A percentile compares a stretch with the other conserved stretches of the same genome.
phyloP scores from a whole-genome alignment of 37 sponge, comb jelly and placozoan genomes.

The Cladorhizidae sp. region DNA sequence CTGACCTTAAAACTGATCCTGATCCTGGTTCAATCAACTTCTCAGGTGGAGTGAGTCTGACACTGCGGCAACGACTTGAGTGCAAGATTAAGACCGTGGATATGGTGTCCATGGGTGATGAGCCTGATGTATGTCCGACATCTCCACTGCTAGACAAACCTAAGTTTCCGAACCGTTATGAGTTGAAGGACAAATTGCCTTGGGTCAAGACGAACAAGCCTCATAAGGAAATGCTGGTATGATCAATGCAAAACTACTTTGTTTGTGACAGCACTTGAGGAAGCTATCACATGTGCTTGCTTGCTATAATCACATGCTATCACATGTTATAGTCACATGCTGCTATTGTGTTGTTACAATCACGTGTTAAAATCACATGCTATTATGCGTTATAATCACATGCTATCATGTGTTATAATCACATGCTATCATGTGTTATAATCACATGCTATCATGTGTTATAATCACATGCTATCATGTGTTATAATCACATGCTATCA shows the following conservation, averaged over 20 bases:
- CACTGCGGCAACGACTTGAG: conserved; percentile 56
- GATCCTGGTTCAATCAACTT: conserved; percentile 2
- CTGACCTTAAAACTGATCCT: neutral
- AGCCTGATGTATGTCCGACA: conserved; percentile 34
- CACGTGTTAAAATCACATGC: no score
- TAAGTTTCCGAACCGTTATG: neutral
- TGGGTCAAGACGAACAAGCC: neutral
- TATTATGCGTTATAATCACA: no score
- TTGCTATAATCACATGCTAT: no score
- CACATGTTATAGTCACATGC: no score
- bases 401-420: no score
- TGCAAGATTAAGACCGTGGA: conserved; percentile 45
- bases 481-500: no score
- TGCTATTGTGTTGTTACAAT: no score
- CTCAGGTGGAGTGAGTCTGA: conserved; percentile 64
- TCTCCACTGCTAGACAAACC: conserved; percentile 12
- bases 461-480: no score
- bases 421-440: no score
- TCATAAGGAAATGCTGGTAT: conserved; percentile 33
- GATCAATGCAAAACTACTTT: neutral
- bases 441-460: no score
- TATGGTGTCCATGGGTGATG: neutral
- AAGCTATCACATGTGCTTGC: no score
- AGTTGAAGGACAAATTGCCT: neutral
- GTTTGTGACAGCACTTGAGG: no score